Conservation (phyloP, 2,797 vertebrate species). For the Myotis findleyi region DNA sequence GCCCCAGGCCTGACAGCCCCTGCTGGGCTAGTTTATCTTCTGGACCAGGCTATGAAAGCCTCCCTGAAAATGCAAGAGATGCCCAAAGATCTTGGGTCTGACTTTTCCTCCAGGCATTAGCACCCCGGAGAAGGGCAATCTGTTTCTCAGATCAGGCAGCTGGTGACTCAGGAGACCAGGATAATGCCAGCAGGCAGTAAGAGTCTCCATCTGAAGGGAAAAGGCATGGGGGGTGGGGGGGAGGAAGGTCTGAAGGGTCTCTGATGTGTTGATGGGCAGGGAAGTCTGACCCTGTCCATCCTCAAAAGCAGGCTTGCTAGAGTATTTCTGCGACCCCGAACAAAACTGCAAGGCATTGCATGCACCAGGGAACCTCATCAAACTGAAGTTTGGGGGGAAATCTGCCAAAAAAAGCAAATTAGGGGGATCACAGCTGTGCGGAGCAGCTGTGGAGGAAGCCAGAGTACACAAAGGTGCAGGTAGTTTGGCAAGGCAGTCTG, state of each 20-base stretch:
- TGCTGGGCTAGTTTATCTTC: not conserved
- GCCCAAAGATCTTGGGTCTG: not conserved
- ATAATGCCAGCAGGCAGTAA: not conserved
- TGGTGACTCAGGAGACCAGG: not conserved
- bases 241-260: not conserved
- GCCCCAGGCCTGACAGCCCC: not conserved
- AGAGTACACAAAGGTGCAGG: not conserved
- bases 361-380: not conserved
- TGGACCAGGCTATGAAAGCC: not conserved
- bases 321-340: not conserved
- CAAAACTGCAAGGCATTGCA: not conserved
- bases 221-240: too few species aligned
- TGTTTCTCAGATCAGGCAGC: not conserved
- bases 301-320: not conserved
- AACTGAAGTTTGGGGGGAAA: not conserved
- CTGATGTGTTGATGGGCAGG: not conserved
- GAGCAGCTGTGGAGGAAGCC: slow-evolving; percentile 1
- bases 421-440: not conserved
- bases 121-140: not conserved
- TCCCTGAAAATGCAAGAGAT: not conserved
- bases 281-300: not conserved
- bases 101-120: not conserved
- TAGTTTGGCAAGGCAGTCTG: not conserved
- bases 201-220: not conserved
- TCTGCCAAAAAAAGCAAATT: slow-evolving; percentile 14